A percentile compares a stretch with the other conserved stretches of the same genome.
Evolutionary conservation across 2,113 vertebrate genomes (phyloP).

Genomic region (Neotragus moschatus): DNA sequence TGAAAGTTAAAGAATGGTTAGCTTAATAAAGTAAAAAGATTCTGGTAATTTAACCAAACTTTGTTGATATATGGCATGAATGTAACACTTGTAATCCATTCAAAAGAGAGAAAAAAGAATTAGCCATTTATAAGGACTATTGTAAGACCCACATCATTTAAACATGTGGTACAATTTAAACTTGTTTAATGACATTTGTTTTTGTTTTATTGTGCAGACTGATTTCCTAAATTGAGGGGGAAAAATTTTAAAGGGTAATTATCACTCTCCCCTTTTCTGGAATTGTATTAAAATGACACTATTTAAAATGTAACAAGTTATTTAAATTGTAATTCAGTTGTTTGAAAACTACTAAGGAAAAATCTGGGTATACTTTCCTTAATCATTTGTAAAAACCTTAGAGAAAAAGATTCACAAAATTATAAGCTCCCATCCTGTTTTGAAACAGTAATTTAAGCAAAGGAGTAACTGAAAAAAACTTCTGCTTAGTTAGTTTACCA

Average conservation of each 20-base stretch:
- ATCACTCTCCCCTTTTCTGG: not conserved
- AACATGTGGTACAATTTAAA: constrained; percentile 22
- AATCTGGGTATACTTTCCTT: not conserved
- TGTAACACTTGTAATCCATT: not conserved
- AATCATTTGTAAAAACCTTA: not conserved
- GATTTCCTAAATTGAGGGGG: not conserved
- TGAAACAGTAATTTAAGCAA: constrained; percentile 17
- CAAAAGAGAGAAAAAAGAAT: not conserved
- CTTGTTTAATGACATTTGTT: not conserved
- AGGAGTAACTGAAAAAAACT: not conserved
- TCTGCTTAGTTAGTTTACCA: not conserved
- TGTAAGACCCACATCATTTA: not conserved
- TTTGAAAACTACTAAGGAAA: constrained; percentile 33
- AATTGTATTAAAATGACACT: not conserved
- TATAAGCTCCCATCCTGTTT: constrained; percentile 18
- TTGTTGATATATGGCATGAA: not conserved
- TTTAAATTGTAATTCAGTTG: constrained; percentile 28
- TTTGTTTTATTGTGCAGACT: not conserved
- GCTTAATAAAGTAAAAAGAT: not conserved
- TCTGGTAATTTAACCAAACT: not conserved
- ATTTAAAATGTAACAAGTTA: not conserved
- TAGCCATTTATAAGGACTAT: not conserved
- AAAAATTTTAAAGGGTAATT: not conserved
- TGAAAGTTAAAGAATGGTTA: not conserved
- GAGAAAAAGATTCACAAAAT: not conserved